Conservation (phyloP, 64 coral and sea anemone species). For the Pocillopora damicornis region DNA sequence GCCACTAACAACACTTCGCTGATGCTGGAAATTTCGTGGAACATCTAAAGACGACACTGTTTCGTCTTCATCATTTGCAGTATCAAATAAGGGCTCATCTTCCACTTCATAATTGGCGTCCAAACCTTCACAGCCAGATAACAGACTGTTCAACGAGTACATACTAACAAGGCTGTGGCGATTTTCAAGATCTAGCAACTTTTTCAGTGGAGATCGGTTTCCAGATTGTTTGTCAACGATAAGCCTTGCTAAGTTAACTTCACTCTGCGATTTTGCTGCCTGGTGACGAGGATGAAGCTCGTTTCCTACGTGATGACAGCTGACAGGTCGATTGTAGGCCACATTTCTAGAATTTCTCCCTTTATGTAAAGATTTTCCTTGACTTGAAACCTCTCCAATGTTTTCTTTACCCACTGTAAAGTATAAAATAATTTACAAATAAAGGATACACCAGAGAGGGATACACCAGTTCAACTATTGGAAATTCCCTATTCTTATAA, state of each 20-base stretch:
- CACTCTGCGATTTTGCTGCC: not conserved
- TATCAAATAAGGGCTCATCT: not conserved
- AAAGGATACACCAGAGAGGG: not conserved
- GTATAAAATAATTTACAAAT: not conserved
- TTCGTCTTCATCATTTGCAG: not conserved
- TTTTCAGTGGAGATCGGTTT: not conserved
- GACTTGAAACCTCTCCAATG: not conserved
- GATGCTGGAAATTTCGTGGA: not conserved
- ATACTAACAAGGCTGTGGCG: not conserved
- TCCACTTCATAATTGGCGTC: not conserved
- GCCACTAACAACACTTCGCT: constrained; percentile 8
- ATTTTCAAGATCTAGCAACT: not conserved
- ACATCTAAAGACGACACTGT: not conserved
- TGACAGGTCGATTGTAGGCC: not conserved
- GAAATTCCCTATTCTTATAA: no score
- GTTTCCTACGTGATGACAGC: constrained; percentile 26
- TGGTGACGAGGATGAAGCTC: not conserved
- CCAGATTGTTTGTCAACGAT: not conserved
- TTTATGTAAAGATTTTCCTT: not conserved
- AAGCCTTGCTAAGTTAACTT: constrained; percentile 20
- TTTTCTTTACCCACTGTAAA: not conserved
- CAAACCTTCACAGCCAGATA: constrained; percentile 19
- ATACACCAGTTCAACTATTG: no score
- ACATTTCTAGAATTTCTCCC: not conserved
- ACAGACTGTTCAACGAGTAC: not conserved